phyloP scores from a whole-genome alignment of 2,797 vertebrate species.

The Pogoniulus pusillus region DNA sequence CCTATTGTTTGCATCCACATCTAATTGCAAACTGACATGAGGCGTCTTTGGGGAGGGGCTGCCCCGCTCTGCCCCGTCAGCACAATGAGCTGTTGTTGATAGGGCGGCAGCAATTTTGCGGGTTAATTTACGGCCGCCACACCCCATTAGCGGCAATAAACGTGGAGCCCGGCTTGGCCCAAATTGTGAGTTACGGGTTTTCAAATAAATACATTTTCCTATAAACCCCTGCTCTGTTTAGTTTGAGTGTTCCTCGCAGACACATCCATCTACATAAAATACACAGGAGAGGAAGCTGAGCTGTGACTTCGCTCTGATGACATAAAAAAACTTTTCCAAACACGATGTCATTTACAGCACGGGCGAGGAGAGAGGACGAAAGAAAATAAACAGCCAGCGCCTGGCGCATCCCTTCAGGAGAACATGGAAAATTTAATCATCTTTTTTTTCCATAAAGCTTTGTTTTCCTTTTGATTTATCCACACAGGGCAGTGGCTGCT shows the following conservation, averaged over 20 bases:
- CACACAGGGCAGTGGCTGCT: conserved; percentile 26
- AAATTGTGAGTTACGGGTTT: conserved; percentile 81
- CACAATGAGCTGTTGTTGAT: conserved; percentile 56
- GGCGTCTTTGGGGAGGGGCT: conserved; percentile 17
- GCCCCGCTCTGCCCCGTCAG: background rate
- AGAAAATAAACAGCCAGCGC: conserved; percentile 57
- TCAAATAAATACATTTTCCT: conserved; percentile 85
- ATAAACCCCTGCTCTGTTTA: conserved; percentile 79
- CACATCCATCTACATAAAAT: conserved; percentile 80
- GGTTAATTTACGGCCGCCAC: conserved; percentile 69
- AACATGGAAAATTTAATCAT: conserved; percentile 73
- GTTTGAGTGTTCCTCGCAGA: conserved; percentile 75
- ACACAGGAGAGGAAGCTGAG: conserved; percentile 81
- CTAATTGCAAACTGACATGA: background rate
- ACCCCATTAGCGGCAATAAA: conserved; percentile 77
- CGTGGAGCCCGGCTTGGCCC: conserved; percentile 74
- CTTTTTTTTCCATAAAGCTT: conserved; percentile 78
- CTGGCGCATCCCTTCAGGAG: conserved; percentile 58
- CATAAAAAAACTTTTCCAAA: conserved; percentile 83
- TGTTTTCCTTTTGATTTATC: conserved; percentile 73
- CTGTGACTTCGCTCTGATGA: conserved; percentile 79
- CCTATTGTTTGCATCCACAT: background rate
- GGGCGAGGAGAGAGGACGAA: conserved; percentile 60
- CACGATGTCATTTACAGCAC: conserved; percentile 77
- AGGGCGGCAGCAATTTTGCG: conserved; percentile 28